A percentile compares a stretch with the other conserved stretches of the same genome.
Evolutionary conservation across 2,888 invertebrate genomes (phyloP).

Genomic region (Leucoptera coffeella): DNA sequence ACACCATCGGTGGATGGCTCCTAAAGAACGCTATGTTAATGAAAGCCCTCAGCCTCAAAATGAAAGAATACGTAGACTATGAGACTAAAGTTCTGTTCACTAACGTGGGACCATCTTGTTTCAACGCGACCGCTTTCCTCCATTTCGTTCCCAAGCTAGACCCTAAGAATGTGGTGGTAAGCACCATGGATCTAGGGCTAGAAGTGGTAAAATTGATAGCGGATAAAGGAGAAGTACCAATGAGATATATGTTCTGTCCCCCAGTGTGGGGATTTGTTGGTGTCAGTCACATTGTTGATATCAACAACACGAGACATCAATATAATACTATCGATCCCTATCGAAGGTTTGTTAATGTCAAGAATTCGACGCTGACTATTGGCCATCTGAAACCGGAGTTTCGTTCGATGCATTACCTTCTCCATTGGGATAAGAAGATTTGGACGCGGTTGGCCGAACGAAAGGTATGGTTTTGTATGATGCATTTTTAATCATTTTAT

Average conservation of each 20-base stretch:
- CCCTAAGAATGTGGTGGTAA: slow-evolving; percentile 46
- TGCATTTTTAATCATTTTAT: no score
- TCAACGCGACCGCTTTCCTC: slow-evolving; percentile 45
- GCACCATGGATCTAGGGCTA: slow-evolving; percentile 51
- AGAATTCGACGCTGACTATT: slow-evolving; percentile 39
- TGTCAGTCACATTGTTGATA: slow-evolving; percentile 47
- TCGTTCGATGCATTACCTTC: slow-evolving; percentile 44
- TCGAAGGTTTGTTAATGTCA: slow-evolving; percentile 36
- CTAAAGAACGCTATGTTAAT: no score
- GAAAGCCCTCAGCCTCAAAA: no score
- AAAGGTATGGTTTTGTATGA: slow-evolving; percentile 19
- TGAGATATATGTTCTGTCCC: slow-evolving; percentile 47
- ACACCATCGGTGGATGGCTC: no score
- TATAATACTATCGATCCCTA: slow-evolving; percentile 45
- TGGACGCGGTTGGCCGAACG: slow-evolving; percentile 22
- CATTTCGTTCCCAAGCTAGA: slow-evolving; percentile 23
- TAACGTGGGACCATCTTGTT: slow-evolving; percentile 51
- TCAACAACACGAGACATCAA: slow-evolving; percentile 44
- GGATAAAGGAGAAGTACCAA: slow-evolving; percentile 31
- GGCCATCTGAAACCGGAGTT: slow-evolving; percentile 45
- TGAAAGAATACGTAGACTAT: no score
- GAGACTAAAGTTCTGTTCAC: slow-evolving; percentile 45
- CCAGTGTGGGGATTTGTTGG: slow-evolving; percentile 62
- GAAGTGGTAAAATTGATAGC: slow-evolving; percentile 29
- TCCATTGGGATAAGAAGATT: slow-evolving; percentile 26